phyloP scores from a whole-genome alignment of 2,888 invertebrate genomes.

The Hedya salicella region DNA sequence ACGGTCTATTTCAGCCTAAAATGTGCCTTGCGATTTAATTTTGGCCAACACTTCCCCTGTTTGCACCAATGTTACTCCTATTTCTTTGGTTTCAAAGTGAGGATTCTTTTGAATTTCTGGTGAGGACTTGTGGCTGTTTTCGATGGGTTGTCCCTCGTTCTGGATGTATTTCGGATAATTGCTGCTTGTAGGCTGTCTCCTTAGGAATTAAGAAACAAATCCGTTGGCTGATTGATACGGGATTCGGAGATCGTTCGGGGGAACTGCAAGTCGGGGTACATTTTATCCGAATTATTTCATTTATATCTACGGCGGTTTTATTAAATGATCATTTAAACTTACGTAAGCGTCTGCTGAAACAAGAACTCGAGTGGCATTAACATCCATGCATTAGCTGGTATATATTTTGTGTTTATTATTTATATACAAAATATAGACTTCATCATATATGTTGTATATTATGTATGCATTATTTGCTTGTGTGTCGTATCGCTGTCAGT shows the following conservation, averaged over 20 bases:
- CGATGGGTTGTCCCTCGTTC: neutral
- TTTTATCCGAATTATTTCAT: neutral
- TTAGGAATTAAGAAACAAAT: constrained; percentile 81
- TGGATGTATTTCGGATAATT: constrained; percentile 70
- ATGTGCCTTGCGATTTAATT: constrained; percentile 61
- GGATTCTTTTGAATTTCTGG: constrained; percentile 9
- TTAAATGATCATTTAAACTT: too few relatives aligned
- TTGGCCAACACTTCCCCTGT: constrained; percentile 39
- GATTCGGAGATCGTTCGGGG: constrained; percentile 50
- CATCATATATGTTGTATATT: too few relatives aligned
- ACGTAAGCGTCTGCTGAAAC: too few relatives aligned
- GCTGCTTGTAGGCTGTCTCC: constrained; percentile 81
- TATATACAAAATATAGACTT: too few relatives aligned
- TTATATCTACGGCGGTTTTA: neutral
- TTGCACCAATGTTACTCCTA: constrained; percentile 6
- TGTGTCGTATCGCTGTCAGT: too few relatives aligned
- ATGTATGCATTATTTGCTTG: too few relatives aligned
- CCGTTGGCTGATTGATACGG: constrained; percentile 79
- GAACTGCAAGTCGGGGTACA: constrained; percentile 18
- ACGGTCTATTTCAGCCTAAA: constrained; percentile 54
- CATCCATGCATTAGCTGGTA: too few relatives aligned
- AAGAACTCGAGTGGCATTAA: too few relatives aligned
- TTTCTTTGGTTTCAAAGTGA: constrained; percentile 8
- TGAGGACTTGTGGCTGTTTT: constrained; percentile 19
- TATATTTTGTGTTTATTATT: too few relatives aligned